Conservation (phyloP, 2,888 invertebrate genomes). For the Ceriagrion tenellum region DNA sequence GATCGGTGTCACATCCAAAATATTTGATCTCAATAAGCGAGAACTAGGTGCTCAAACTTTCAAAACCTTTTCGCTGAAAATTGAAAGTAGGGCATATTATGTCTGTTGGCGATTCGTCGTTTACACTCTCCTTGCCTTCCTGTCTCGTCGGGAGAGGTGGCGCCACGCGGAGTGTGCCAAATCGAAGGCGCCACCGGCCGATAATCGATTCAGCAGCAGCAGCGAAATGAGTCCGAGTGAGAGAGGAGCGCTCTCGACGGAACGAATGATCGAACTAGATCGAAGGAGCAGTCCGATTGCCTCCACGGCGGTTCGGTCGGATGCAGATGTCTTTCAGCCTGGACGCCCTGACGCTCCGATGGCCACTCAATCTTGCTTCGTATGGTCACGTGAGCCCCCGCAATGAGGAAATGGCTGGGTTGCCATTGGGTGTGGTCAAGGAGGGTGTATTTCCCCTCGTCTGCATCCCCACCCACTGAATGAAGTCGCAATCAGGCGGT, state of each 20-base stretch:
- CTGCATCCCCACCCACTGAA: not conserved
- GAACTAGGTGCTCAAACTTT: slow-evolving; percentile 37
- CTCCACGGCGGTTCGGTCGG: not conserved
- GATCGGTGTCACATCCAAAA: slow-evolving; percentile 34
- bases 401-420: not conserved
- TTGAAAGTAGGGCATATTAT: slow-evolving; percentile 31
- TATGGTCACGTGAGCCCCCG: not conserved
- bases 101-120: not conserved
- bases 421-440: not conserved
- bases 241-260: not conserved
- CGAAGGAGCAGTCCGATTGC: not conserved
- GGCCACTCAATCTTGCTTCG: not conserved
- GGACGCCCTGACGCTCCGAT: not conserved
- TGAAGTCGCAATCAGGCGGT: not conserved
- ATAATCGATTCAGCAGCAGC: slow-evolving; percentile 7
- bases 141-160: slow-evolving; percentile 22
- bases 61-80: slow-evolving; percentile 60
- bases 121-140: slow-evolving; percentile 2
- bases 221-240: not conserved
- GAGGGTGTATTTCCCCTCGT: not conserved
- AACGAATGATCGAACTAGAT: not conserved
- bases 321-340: not conserved
- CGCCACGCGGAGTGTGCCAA: slow-evolving; percentile 25
- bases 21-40: slow-evolving; percentile 29
- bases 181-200: not conserved